These are phyloP conservation scores for Pseudorasbora parva DNA, from an alignment of 2,113 vertebrate genomes.

Conservation along the genomic window DNA sequence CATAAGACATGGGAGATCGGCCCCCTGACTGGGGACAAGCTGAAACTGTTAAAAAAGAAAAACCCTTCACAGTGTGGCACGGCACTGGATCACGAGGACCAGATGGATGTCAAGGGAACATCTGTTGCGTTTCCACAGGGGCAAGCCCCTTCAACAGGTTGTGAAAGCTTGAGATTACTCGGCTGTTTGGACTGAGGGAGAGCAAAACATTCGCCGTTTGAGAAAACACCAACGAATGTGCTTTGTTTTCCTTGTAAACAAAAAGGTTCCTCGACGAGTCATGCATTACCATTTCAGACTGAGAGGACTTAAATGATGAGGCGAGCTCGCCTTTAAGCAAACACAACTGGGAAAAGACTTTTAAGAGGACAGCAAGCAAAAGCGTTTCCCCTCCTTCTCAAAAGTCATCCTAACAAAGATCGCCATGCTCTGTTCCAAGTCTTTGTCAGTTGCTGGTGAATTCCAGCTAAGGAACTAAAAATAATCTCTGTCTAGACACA, in stretches of 20 bases:
- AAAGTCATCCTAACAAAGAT: conserved; percentile 45
- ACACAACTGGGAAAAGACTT: conserved; percentile 54
- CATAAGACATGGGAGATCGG: conserved; percentile 12
- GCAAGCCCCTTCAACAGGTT: conserved; percentile 71
- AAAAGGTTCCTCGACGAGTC: conserved; percentile 66
- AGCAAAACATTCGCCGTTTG: conserved; percentile 69
- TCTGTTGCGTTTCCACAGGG: conserved; percentile 72
- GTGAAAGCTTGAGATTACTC: conserved; percentile 50
- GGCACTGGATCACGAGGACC: conserved; percentile 51
- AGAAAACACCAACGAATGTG: conserved; percentile 63
- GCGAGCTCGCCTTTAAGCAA: conserved; percentile 53
- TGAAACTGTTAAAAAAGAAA: conserved; percentile 44
- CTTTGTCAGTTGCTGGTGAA: conserved; percentile 50
- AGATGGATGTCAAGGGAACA: conserved; percentile 77
- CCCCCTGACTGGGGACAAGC: conserved; percentile 48
- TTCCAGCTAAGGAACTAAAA: conserved; percentile 56
- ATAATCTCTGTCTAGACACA: conserved; percentile 60
- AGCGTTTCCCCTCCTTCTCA: conserved; percentile 39
- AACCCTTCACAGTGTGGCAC: conserved; percentile 8
- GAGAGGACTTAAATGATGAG: conserved; percentile 29
- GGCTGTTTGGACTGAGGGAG: conserved; percentile 51
- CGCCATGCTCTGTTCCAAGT: conserved; percentile 31
- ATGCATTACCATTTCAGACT: conserved; percentile 71
- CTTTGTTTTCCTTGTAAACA: conserved; percentile 77
- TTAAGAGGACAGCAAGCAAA: conserved; percentile 44